These are phyloP conservation scores for Eciton burchellii DNA, from an alignment of 1,140 invertebrate species.

Conservation along the genomic window DNA sequence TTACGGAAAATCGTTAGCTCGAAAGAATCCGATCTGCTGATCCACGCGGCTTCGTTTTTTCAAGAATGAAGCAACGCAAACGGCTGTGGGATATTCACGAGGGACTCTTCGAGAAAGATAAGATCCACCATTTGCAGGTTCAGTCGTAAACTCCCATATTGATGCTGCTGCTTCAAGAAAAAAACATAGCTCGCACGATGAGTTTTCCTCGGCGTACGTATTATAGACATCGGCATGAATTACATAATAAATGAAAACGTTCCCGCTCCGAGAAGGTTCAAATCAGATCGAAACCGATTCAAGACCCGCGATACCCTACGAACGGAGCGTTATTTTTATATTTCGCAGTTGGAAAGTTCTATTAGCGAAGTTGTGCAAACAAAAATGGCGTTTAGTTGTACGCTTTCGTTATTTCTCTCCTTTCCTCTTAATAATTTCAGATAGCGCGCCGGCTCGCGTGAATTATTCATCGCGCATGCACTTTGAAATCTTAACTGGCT, in stretches of 20 bases:
- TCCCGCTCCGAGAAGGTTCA: background rate
- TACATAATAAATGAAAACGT: conserved; percentile 18
- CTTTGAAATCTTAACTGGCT: background rate
- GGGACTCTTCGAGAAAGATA: conserved; percentile 16
- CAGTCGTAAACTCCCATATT: conserved; percentile 32
- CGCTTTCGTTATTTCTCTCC: background rate
- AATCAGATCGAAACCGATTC: background rate
- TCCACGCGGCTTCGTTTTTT: conserved; percentile 1
- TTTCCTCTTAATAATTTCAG: background rate
- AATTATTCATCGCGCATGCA: background rate
- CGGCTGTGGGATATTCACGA: background rate
- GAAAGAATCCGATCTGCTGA: background rate
- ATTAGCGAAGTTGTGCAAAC: background rate
- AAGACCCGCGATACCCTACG: no score
- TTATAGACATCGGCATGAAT: conserved; percentile 10
- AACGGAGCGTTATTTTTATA: background rate
- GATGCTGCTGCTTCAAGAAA: conserved; percentile 9
- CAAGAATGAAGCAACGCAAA: conserved; percentile 17
- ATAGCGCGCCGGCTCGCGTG: background rate
- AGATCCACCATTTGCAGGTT: conserved; percentile 13
- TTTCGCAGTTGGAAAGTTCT: background rate
- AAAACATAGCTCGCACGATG: conserved; percentile 2
- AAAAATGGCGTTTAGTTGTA: background rate
- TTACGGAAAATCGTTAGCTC: background rate
- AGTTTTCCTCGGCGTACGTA: background rate